Base-by-base conservation (phyloP, 2,888 invertebrate species). In the Troides aeacus region DNA sequence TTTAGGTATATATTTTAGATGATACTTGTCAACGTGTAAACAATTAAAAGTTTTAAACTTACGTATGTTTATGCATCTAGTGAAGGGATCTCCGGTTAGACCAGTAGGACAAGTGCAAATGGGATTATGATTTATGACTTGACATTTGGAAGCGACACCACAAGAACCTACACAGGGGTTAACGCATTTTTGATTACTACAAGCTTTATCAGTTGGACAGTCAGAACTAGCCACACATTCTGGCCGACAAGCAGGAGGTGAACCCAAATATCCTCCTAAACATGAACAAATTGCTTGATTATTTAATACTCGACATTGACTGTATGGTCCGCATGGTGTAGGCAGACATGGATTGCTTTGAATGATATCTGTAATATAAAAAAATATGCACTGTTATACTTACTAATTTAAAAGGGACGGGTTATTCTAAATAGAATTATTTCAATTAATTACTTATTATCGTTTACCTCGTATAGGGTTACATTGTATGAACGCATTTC, bases 151-250 rank as follows among this genome's bases (percentile, higher is more conserved):
- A 71, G 93, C 90, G 58, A 95, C 92, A 30, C 97, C 97, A 81
- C 97, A 97, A n/a, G 96, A 94, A 74, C 96, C 96, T 64, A 94
- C 94, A 79, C 96, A 96, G 53, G 96, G 96, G 80, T 96, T 95
- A 64, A 92, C 82, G 81, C 96, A 96, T 84, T 95, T 95, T 77
- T 95, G 95, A 77, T 95, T 95, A 64, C 94, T 93, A 75, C 96
- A 96, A 12, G 96, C 96, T 84, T 93, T 94, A 77, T 95, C 94
- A 7, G 94, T 92, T 4, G 95, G 88, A 81, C 97, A 97, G 74
- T 96, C 96, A 1, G 95, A 94, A 83, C 95, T 96, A 17, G 94
- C 88, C 18, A 95, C 93, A 81, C 96, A 96, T 85, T 96, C 96
- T 12, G 96, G 96, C 46, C 95, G 92, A 79, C 96, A 96, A 18